Evolutionary conservation across 1,140 invertebrate genomes (phyloP).

Genomic region (Psix sp.): DNA sequence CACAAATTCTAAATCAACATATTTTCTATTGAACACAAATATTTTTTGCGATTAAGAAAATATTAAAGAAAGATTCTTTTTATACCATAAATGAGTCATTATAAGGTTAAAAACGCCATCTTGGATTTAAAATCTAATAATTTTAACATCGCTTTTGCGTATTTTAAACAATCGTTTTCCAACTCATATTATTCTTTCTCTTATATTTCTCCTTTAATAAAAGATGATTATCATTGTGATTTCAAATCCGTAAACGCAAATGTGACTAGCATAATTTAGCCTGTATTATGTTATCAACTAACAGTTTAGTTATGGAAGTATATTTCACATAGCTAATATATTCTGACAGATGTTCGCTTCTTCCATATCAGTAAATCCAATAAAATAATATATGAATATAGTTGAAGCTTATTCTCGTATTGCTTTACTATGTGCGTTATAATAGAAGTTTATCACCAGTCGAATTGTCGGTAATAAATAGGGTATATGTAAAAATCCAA

Average conservation of each 20-base stretch:
- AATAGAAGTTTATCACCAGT: constrained; percentile 55
- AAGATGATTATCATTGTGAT: background rate
- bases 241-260: constrained; percentile 19
- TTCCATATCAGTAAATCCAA: constrained; percentile 38
- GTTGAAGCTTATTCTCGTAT: constrained; percentile 4
- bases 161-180: too few relatives aligned
- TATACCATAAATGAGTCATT: too few relatives aligned
- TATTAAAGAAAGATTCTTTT: too few relatives aligned
- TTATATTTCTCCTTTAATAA: too few relatives aligned
- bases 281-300: constrained; percentile 30
- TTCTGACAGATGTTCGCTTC: constrained; percentile 27
- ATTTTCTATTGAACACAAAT: too few relatives aligned
- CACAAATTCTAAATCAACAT: too few relatives aligned
- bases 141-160: too few relatives aligned
- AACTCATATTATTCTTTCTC: too few relatives aligned
- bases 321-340: constrained; percentile 38
- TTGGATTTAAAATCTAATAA: too few relatives aligned
- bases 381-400: constrained; percentile 44
- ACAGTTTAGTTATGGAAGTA: constrained; percentile 30
- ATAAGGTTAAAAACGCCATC: too few relatives aligned
- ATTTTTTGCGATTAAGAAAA: too few relatives aligned
- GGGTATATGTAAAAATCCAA: constrained; percentile 32
- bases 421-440: constrained; percentile 11
- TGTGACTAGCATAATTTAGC: constrained; percentile 31
- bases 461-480: constrained; percentile 49